These are phyloP conservation scores for Anthonomus grandis DNA, from an alignment of 1,140 invertebrate genomes.

Conservation along the genomic window DNA sequence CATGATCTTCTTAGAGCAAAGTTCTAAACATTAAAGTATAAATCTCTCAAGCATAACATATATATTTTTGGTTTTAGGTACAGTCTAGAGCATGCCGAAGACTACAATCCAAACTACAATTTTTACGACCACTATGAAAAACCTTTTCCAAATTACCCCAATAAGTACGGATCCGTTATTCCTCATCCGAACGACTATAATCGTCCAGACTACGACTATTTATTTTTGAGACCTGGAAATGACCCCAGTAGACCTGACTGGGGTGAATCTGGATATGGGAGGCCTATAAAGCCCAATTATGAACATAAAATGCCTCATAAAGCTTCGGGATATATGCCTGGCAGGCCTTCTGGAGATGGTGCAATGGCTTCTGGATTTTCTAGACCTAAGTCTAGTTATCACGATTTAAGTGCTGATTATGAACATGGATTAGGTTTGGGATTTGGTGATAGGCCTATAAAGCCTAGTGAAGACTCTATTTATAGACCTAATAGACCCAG, in stretches of 20 bases:
- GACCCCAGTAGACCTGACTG: not conserved
- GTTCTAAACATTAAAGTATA: not conserved
- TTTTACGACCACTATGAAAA: slow-evolving; percentile 19
- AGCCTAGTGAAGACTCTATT: not conserved
- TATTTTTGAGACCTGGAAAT: not conserved
- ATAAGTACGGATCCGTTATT: slow-evolving; percentile 33
- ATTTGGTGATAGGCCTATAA: slow-evolving; percentile 3
- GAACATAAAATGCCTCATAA: not conserved
- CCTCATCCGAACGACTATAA: slow-evolving; percentile 31
- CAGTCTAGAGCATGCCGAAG: not conserved
- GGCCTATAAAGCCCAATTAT: not conserved
- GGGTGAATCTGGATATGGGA: not conserved
- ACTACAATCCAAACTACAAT: slow-evolving; percentile 1
- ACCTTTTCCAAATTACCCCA: slow-evolving; percentile 8
- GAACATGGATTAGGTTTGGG: not conserved
- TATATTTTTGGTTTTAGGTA: not conserved
- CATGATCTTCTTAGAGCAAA: no score
- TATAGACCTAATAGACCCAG: not conserved
- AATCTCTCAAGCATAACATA: not conserved
- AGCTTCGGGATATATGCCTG: no score
- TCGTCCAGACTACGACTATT: slow-evolving; percentile 17
- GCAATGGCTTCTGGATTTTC: not conserved
- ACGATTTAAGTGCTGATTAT: not conserved
- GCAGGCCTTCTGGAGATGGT: not conserved
- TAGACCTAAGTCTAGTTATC: not conserved